A percentile compares a stretch with the other conserved stretches of the same genome.
Conservation (phyloP, 1,140 invertebrate genomes). For the Lasioglossum baleicum region DNA sequence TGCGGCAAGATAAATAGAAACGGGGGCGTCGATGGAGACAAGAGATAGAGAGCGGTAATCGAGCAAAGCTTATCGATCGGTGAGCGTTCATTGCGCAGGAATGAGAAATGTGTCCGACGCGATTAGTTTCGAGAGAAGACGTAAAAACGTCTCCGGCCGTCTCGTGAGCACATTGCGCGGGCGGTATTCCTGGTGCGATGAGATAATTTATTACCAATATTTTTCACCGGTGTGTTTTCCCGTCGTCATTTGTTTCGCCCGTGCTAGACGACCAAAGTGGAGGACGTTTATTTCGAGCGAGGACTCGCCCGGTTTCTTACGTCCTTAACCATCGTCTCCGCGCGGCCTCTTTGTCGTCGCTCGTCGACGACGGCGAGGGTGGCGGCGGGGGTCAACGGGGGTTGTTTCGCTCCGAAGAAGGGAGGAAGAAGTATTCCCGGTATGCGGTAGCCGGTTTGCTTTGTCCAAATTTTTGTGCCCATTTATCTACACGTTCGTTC, state of each 20-base stretch:
- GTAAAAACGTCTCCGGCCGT: constrained; percentile 19
- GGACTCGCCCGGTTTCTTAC: constrained; percentile 56
- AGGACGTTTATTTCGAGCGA: constrained; percentile 21
- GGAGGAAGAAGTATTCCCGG: constrained; percentile 63
- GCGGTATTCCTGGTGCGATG: background rate
- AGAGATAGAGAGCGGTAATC: background rate
- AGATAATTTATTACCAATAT: constrained; percentile 40
- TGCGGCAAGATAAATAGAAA: background rate
- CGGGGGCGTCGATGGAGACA: background rate
- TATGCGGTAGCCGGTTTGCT: constrained; percentile 67
- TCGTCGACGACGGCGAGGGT: background rate
- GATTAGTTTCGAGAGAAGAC: constrained; percentile 23
- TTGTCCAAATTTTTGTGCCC: constrained; percentile 73
- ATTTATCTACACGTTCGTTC: constrained; percentile 68
- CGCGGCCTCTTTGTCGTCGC: background rate
- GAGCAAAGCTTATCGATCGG: background rate
- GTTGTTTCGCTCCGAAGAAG: constrained; percentile 38
- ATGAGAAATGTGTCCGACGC: background rate
- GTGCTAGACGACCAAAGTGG: constrained; percentile 20
- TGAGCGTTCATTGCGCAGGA: background rate
- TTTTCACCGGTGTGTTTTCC: constrained; percentile 36
- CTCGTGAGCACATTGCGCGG: constrained; percentile 2
- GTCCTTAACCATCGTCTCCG: constrained; percentile 9
- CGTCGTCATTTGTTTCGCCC: constrained; percentile 28
- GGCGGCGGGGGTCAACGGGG: background rate